These are phyloP conservation scores for Lemur catta DNA, from an alignment of 2,797 vertebrate genomes.

Conservation along the genomic window DNA sequence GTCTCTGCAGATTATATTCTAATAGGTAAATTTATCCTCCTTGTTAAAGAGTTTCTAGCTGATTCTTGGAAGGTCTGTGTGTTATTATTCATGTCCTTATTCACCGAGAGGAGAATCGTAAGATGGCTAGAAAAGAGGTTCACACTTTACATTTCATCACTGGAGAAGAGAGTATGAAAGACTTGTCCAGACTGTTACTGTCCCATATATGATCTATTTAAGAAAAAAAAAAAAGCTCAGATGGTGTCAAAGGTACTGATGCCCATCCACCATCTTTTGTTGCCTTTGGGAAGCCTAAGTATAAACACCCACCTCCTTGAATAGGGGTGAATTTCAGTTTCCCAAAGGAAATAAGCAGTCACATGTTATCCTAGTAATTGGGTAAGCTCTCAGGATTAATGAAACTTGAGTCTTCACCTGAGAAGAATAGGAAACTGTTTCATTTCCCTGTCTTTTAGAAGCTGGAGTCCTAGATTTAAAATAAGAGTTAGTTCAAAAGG, in stretches of 20 bases:
- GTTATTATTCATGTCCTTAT: slow-evolving; percentile 55
- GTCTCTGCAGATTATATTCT: slow-evolving; percentile 45
- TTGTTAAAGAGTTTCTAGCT: background rate
- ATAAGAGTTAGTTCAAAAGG: background rate
- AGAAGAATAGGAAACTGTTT: background rate
- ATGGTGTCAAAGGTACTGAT: background rate
- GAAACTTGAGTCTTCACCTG: background rate
- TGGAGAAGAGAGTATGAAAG: background rate
- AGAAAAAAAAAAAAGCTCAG: background rate
- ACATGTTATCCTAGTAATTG: background rate
- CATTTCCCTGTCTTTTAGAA: background rate
- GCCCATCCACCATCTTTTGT: background rate
- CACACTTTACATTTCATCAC: background rate
- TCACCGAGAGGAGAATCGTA: background rate
- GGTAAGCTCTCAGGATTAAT: background rate
- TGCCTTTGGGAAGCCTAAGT: background rate
- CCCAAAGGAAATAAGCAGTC: background rate
- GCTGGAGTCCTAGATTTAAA: background rate
- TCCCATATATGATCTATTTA: background rate
- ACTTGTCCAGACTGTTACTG: background rate
- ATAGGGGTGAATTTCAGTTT: background rate
- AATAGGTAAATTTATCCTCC: slow-evolving; percentile 60
- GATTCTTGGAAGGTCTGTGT: slow-evolving; percentile 12
- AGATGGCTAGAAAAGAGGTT: background rate
- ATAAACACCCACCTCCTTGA: background rate